Percentiles rank a stretch among this genome's conserved stretches.
These are phyloP conservation scores for Pithys albifrons DNA, from an alignment of 2,113 vertebrate species.

Conservation along the genomic window DNA sequence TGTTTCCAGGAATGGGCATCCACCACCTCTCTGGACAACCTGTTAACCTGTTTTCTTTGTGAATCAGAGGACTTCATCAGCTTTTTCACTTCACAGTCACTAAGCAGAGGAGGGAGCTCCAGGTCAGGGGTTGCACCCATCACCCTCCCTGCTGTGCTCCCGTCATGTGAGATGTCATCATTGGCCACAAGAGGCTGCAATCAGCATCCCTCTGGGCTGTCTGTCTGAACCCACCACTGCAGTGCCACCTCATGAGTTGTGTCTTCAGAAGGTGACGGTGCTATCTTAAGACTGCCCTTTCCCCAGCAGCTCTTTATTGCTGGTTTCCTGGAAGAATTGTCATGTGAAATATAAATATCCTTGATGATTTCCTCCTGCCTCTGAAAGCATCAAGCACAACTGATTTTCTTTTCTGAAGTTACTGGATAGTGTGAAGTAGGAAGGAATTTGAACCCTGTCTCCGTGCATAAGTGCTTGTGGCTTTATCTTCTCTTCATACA, in stretches of 20 bases:
- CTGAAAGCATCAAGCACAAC: neutral
- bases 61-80: neutral
- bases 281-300: neutral
- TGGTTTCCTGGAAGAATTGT: neutral
- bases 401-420: neutral
- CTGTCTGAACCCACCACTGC: neutral
- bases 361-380: neutral
- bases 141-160: neutral
- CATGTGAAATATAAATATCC: neutral
- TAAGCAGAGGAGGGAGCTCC: neutral
- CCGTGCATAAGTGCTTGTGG: neutral
- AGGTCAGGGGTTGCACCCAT: neutral
- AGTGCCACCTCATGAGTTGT: fast-evolving
- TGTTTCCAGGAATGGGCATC: neutral
- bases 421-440: neutral
- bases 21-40: neutral
- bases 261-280: neutral
- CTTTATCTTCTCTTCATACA: neutral
- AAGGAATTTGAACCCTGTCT: neutral
- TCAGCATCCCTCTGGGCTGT: neutral
- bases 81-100: neutral
- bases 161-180: neutral
- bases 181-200: neutral
- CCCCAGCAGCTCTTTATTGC: neutral
- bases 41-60: neutral